These are phyloP conservation scores for Heliopora coerulea DNA, from an alignment of 92 coral and sea anemone genomes.

Conservation along the genomic window DNA sequence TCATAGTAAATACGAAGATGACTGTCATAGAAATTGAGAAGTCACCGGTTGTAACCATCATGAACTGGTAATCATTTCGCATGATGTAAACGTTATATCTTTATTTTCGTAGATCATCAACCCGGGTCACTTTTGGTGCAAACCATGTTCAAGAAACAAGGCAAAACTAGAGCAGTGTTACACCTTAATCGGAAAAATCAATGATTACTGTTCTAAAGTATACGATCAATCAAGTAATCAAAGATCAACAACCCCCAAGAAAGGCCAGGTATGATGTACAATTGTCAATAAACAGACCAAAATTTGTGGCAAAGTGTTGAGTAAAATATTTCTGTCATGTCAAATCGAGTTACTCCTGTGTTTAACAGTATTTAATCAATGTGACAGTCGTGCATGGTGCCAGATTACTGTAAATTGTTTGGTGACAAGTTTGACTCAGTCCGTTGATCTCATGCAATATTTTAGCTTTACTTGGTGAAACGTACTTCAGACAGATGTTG, in stretches of 20 bases:
- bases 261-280: constrained; percentile 61
- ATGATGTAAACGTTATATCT: too few relatives aligned
- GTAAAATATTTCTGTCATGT: too few relatives aligned
- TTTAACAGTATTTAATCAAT: too few relatives aligned
- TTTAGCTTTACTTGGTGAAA: constrained; percentile 73
- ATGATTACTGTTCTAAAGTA: constrained; percentile 63
- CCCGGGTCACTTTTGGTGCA: constrained; percentile 84
- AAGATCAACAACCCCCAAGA: constrained; percentile 41
- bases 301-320: too few relatives aligned
- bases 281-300: too few relatives aligned
- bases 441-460: background rate
- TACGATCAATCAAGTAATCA: constrained; percentile 47
- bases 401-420: too few relatives aligned
- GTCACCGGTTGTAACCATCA: too few relatives aligned
- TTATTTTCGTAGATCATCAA: constrained; percentile 55
- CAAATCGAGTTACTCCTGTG: too few relatives aligned
- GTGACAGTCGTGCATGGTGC: too few relatives aligned
- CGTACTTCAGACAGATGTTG: constrained; percentile 85
- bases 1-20: constrained; percentile 23
- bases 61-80: too few relatives aligned
- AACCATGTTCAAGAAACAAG: constrained; percentile 23
- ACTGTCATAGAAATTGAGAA: too few relatives aligned
- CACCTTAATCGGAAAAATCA: constrained; percentile 73
- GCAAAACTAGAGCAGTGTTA: constrained; percentile 62
- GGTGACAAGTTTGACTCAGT: background rate